A percentile compares a stretch with the other conserved stretches of the same genome.
Conservation (phyloP, 1,140 invertebrate species). For the Dreissena polymorpha region DNA sequence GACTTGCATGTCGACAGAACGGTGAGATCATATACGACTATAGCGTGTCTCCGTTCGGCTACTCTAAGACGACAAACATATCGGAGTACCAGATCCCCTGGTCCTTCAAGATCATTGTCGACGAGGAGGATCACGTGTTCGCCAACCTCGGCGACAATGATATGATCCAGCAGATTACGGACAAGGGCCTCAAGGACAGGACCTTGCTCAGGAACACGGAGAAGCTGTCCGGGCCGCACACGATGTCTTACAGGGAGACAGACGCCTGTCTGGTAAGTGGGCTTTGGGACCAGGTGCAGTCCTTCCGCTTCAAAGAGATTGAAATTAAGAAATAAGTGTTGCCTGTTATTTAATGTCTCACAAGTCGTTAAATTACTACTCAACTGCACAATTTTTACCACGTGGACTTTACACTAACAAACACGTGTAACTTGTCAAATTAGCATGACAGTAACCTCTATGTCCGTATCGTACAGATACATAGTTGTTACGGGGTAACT, state of each 20-base stretch:
- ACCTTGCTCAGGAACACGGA: conserved; percentile 37
- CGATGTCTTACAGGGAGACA: conserved; percentile 42
- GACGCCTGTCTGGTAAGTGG: conserved; percentile 36
- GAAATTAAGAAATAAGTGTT: conserved; percentile 27
- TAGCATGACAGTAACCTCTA: no score
- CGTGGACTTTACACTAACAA: no score
- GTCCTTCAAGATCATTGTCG: conserved; percentile 48
- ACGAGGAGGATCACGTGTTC: conserved; percentile 41
- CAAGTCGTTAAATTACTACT: no score
- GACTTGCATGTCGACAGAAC: conserved; percentile 30
- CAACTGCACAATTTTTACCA: no score
- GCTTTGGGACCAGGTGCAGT: conserved; percentile 49
- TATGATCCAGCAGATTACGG: conserved; percentile 42
- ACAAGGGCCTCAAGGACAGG: conserved; percentile 23
- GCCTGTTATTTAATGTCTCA: no score
- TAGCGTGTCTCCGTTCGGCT: conserved; percentile 26
- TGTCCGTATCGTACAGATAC: no score
- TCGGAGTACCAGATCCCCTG: conserved; percentile 34
- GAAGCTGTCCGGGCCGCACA: conserved; percentile 44
- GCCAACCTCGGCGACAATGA: conserved; percentile 48
- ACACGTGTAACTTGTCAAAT: no score
- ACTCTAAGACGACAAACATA: conserved; percentile 8
- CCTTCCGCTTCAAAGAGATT: conserved; percentile 48
- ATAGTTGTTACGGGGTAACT: no score
- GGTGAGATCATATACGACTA: conserved; percentile 48